Conservation (phyloP, 2,797 vertebrate genomes). For the Takifugu ocellatus region DNA sequence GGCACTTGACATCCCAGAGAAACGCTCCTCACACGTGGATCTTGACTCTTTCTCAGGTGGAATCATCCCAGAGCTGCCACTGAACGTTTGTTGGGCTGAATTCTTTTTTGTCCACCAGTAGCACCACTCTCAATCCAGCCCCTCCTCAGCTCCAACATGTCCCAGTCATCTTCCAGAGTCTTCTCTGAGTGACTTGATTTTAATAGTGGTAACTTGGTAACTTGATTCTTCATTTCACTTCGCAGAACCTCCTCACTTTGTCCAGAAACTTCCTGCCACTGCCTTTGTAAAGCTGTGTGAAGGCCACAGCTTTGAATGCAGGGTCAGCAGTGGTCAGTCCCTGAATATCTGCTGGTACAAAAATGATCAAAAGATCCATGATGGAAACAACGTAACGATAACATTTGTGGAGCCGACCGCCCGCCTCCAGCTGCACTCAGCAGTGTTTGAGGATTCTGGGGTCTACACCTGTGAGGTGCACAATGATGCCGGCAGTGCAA, state of each 20-base stretch:
- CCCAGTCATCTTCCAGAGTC: background rate
- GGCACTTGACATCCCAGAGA: too few species aligned
- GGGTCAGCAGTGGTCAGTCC: conserved; percentile 80
- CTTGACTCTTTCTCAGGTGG: conserved; percentile 86
- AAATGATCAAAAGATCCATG: conserved; percentile 84
- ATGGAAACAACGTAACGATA: conserved; percentile 81
- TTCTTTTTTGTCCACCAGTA: conserved; percentile 38
- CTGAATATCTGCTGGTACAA: conserved; percentile 89
- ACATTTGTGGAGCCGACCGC: conserved; percentile 83
- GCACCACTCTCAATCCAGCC: conserved; percentile 32
- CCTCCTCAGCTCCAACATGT: conserved; percentile 27
- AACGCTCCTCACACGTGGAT: conserved; percentile 47
- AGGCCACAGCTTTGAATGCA: conserved; percentile 84
- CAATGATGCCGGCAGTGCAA: conserved; percentile 88
- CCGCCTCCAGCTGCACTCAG: conserved; percentile 82
- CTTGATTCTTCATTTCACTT: conserved; percentile 54
- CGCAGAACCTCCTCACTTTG: conserved; percentile 92
- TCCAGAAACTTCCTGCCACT: conserved; percentile 84
- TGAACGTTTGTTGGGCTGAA: conserved; percentile 86
- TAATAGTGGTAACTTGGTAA: conserved; percentile 22
- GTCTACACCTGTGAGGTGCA: conserved; percentile 92
- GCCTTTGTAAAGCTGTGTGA: conserved; percentile 87
- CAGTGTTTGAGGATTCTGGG: conserved; percentile 81
- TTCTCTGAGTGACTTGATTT: conserved; percentile 1
- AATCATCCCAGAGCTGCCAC: conserved; percentile 75